These are phyloP conservation scores for Diplolepis rosae DNA, from an alignment of 2,888 invertebrate genomes.

Conservation along the genomic window DNA sequence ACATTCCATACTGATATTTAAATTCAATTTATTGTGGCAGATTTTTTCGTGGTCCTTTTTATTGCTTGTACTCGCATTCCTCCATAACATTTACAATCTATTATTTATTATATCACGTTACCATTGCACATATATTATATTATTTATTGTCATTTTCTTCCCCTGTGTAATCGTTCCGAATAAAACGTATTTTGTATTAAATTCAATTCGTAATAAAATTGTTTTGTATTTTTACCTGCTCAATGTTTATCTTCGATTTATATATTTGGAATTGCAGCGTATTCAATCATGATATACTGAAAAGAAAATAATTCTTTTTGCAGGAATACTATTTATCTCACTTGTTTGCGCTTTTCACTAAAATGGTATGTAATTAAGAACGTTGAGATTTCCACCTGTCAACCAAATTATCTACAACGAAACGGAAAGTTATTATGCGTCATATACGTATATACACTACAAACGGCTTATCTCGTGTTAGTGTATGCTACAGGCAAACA, in stretches of 20 bases:
- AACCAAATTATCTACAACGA: too few species aligned
- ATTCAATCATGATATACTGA: too few species aligned
- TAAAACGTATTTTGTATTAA: slow-evolving; percentile 57
- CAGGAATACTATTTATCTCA: too few species aligned
- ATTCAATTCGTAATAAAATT: slow-evolving; percentile 53
- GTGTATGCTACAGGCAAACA: too few species aligned
- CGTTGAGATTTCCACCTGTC: too few species aligned
- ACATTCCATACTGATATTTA: slow-evolving; percentile 34
- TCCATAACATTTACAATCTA: slow-evolving; percentile 53
- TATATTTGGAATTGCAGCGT: too few species aligned
- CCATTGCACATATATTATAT: slow-evolving; percentile 68
- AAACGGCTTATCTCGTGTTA: too few species aligned
- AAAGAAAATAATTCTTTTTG: too few species aligned
- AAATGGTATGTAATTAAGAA: too few species aligned
- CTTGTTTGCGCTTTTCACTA: too few species aligned
- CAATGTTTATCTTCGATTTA: neutral
- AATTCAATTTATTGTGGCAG: slow-evolving; percentile 50
- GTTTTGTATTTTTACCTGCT: neutral
- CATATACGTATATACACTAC: too few species aligned
- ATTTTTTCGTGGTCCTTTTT: slow-evolving; percentile 62
- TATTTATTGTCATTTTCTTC: slow-evolving; percentile 68
- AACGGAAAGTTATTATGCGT: too few species aligned
- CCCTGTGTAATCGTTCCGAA: slow-evolving; percentile 64
- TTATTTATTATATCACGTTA: slow-evolving; percentile 71
- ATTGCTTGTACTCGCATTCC: slow-evolving; percentile 57